Evolutionary conservation across 1,140 invertebrate species (phyloP).

Genomic region (Trialeurodes vaporariorum): DNA sequence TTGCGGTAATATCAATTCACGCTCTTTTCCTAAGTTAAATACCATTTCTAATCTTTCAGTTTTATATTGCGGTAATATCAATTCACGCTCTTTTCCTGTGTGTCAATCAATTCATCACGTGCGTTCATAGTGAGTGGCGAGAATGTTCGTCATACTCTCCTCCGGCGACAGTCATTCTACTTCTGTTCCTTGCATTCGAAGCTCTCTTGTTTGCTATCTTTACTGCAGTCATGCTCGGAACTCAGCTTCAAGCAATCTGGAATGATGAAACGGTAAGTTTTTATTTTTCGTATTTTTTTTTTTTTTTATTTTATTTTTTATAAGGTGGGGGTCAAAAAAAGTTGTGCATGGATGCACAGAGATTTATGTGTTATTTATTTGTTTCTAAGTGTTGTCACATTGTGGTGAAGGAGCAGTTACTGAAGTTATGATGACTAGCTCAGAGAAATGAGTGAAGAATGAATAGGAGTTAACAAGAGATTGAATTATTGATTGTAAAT

Average conservation of each 20-base stretch:
- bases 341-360: no score
- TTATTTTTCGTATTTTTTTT: background rate
- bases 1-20: slow-evolving; percentile 90
- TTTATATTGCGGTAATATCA: slow-evolving; percentile 95
- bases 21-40: no score
- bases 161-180: slow-evolving; percentile 86
- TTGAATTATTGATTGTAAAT: no score
- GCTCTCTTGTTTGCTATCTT: slow-evolving; percentile 96
- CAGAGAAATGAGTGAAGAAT: no score
- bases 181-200: slow-evolving; percentile 94
- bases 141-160: slow-evolving; percentile 87
- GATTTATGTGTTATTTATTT: no score
- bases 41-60: slow-evolving; percentile 70
- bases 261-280: slow-evolving; percentile 88
- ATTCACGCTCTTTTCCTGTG: slow-evolving; percentile 85
- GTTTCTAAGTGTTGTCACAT: no score
- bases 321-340: background rate
- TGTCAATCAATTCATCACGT: slow-evolving; percentile 87
- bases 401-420: no score
- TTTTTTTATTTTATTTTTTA: background rate
- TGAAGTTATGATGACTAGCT: no score
- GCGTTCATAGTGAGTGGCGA: slow-evolving; percentile 88
- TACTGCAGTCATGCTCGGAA: slow-evolving; percentile 94
- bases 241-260: slow-evolving; percentile 88
- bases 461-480: no score